phyloP scores from a whole-genome alignment of 2,797 vertebrate genomes.

The Sibirionetta formosa region DNA sequence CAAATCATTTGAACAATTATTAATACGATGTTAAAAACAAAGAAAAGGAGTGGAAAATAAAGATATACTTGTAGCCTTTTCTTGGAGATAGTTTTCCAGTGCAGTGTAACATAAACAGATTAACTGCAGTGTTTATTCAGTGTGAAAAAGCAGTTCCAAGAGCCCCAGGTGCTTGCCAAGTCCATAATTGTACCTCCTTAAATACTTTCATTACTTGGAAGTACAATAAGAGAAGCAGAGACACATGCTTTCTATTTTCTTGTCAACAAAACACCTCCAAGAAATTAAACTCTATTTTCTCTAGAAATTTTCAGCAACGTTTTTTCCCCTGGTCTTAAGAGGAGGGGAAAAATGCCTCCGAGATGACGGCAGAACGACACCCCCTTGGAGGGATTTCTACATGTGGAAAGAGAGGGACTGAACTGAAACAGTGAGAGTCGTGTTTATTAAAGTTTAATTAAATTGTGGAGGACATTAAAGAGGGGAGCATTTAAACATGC shows the following conservation, averaged over 20 bases:
- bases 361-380: background rate
- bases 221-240: conserved; percentile 80
- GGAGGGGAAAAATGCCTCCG: conserved; percentile 11
- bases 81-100: conserved; percentile 81
- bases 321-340: background rate
- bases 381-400: background rate
- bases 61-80: conserved; percentile 76
- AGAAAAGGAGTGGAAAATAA: conserved; percentile 60
- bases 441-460: conserved; percentile 9
- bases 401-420: background rate
- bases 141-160: conserved; percentile 86
- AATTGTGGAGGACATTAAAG: background rate
- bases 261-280: conserved; percentile 87
- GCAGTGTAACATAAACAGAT: conserved; percentile 82
- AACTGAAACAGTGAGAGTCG: background rate
- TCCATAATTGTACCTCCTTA: conserved; percentile 88
- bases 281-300: conserved; percentile 84
- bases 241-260: conserved; percentile 86
- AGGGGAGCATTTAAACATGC: background rate
- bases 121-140: conserved; percentile 86
- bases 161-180: conserved; percentile 87
- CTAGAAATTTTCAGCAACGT: conserved; percentile 70
- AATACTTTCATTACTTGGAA: conserved; percentile 87
- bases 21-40: conserved; percentile 64
- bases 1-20: conserved; percentile 70